phyloP scores from a whole-genome alignment of 2,113 vertebrate genomes.

The Potamarius usumacintae region DNA sequence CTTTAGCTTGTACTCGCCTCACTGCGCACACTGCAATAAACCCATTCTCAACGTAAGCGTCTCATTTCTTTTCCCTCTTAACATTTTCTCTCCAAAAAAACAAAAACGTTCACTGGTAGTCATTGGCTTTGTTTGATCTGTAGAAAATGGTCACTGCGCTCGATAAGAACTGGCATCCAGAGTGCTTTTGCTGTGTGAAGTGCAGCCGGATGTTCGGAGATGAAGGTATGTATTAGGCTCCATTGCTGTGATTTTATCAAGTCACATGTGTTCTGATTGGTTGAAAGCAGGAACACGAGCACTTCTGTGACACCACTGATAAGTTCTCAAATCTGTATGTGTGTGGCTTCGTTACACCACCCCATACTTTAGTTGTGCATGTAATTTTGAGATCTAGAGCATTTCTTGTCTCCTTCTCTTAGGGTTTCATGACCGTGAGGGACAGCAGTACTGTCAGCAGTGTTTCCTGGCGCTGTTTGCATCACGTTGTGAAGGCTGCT shows the following conservation, averaged over 20 bases:
- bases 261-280: not conserved
- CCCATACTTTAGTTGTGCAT: not conserved
- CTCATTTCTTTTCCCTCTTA: not conserved
- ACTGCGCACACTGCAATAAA: constrained; percentile 86
- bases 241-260: not conserved
- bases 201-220: constrained; percentile 85
- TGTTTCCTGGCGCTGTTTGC: constrained; percentile 88
- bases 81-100: not conserved
- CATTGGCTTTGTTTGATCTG: not conserved
- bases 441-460: constrained; percentile 86
- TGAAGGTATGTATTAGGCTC: constrained; percentile 75
- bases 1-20: constrained; percentile 86
- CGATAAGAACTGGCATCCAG: constrained; percentile 90
- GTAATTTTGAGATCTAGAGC: not conserved
- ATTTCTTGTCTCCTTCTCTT: constrained; percentile 2
- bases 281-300: not conserved
- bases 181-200: constrained; percentile 90
- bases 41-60: constrained; percentile 84
- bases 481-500: constrained; percentile 84
- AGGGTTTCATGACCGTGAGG: constrained; percentile 92
- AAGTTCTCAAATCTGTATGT: not conserved
- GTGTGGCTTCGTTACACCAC: not conserved
- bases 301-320: not conserved
- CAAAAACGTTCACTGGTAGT: not conserved
- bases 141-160: constrained; percentile 93